Percentiles rank a stretch among this genome's conserved stretches.
These are phyloP conservation scores for Anhinga anhinga DNA, from an alignment of 2,113 vertebrate species.

Conservation along the genomic window DNA sequence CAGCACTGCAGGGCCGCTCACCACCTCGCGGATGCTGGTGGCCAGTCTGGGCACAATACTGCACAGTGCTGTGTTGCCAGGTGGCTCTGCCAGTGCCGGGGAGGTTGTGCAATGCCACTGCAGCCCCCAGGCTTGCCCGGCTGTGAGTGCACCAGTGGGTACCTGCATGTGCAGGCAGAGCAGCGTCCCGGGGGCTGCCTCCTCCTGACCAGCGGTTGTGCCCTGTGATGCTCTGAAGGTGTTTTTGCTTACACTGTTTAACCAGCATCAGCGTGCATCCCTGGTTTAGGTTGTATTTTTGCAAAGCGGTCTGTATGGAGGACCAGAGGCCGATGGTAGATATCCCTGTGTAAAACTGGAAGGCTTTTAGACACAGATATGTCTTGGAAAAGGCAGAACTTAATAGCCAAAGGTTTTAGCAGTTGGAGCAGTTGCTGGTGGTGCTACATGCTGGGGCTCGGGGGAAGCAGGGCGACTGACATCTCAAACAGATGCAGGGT, in stretches of 20 bases:
- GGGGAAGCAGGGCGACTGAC: slow-evolving; percentile 12
- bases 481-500: slow-evolving; percentile 32
- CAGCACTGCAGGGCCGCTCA: rapidly evolving
- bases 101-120: neutral
- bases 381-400: slow-evolving; percentile 28
- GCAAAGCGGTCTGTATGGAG: neutral
- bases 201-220: neutral
- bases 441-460: neutral
- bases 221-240: neutral
- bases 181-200: neutral
- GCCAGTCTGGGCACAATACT: neutral
- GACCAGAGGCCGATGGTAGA: neutral
- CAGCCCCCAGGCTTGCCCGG: neutral
- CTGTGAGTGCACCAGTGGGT: neutral
- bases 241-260: neutral
- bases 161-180: neutral
- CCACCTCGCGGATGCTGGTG: neutral
- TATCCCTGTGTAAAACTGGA: neutral
- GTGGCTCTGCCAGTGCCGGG: rapidly evolving
- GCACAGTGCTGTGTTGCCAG: rapidly evolving
- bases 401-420: neutral
- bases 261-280: neutral
- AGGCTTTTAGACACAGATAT: neutral
- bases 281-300: neutral
- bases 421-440: neutral